Percentiles rank a stretch among this genome's conserved stretches.
Conservation (phyloP, 2,113 vertebrate genomes). For the Dasyurus viverrinus region DNA sequence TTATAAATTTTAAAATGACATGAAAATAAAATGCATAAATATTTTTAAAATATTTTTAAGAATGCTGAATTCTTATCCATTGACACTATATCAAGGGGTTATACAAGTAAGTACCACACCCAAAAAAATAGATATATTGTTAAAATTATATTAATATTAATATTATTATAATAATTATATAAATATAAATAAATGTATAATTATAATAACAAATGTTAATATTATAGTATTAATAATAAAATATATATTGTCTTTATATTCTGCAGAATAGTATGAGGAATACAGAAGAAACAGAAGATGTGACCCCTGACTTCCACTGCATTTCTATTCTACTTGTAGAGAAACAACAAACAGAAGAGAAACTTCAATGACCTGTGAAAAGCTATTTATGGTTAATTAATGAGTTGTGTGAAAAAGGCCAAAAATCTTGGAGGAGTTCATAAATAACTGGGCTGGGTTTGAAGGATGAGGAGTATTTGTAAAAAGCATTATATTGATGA, state of each 20-base stretch:
- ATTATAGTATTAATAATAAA: too few species aligned
- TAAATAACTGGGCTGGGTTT: neutral
- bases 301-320: neutral
- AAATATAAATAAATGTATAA: too few species aligned
- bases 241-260: neutral
- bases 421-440: neutral
- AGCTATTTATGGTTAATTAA: neutral
- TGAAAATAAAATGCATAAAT: neutral
- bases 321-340: neutral
- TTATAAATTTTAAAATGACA: neutral
- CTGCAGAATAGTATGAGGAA: neutral
- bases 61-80: neutral
- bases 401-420: neutral
- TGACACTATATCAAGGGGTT: neutral
- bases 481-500: neutral
- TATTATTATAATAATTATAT: too few species aligned
- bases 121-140: too few species aligned
- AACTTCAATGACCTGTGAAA: neutral
- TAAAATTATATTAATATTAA: too few species aligned
- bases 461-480: neutral
- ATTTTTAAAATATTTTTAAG: neutral
- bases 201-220: too few species aligned
- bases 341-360: neutral
- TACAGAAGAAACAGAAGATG: neutral
- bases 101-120: neutral